Base-by-base conservation (phyloP, 2,888 invertebrate species). In the Nesidiocoris tenuis region DNA sequence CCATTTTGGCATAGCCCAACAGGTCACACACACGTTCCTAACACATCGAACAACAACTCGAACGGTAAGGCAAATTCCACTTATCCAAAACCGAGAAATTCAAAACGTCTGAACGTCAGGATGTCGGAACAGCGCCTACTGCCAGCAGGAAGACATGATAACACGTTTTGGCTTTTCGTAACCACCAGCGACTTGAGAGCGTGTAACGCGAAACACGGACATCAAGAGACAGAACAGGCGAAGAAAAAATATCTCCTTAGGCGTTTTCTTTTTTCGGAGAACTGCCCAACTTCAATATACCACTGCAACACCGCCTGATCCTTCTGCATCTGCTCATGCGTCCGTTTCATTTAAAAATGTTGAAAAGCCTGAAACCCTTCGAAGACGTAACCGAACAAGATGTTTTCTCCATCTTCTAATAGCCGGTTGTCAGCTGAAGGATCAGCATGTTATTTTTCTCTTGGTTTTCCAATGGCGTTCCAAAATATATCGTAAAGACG, bases 321-420 rank as follows among this genome's bases (percentile, higher is more conserved):
- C 39, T 39, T 39, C 39, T n/a, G n/a, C n/a, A n/a, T n/a, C n/a
- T n/a, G n/a, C n/a, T 39, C 39, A 7, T 39, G 39, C 3, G 12
- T 39, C 39, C 39, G 12, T 39, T 7, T 7, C 39, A 39, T 39
- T 39, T 39, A 39, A 39, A 39, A 39, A 39, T 12, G 39, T 39
- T 39, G 12, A 39, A 39, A 39, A 12, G 3, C 12, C 12, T 12
- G 39, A 39, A 39, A 3, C 39, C 39, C 12, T 39, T 39, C 39
- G 39, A 7, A 63, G 25, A 64, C 64, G 17, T 65, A 65, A 65
- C 65, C 18, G 67, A 56, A 67, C 67, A 67, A 56, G 67, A 56
- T 55, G 23, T 67, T 67, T 67, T 67, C 56, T 55, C 56, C 55
- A 16, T 0, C 18, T 67, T n/a, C n/a, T 56, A 67, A 67, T 67